Evolutionary conservation across 2,888 invertebrate species (phyloP), one percentile per base, ranked within the genome.

Genomic region (Agriopis marginaria): DNA sequence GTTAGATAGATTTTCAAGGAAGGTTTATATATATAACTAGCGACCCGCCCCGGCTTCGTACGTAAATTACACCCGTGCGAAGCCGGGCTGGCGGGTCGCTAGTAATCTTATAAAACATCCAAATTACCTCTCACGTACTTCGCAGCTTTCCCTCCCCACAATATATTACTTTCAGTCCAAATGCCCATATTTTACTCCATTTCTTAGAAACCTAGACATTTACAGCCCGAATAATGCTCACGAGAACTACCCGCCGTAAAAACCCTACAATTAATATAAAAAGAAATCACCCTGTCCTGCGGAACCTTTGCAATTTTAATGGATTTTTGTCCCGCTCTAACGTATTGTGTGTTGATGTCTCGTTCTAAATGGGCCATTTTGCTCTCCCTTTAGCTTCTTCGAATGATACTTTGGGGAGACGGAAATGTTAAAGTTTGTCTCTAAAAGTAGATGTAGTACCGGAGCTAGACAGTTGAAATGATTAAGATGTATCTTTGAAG

Each of bases 321-420:
- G 59, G 23, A 53, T 60, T 61, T 17, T 47, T 42, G 0, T 71
- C 75, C 42, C 74, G 40, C 56, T 74, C 65, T 49, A 3, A 8
- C 62, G 45, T 12, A 3, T 23, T 9, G 0, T 17, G 68, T 67
- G 59, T 51, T 9, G 23, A 14, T 11, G 11, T 79, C 75, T 75
- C 73, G 54, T 11, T 78, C 75, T 60, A 44, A 58, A 70, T 55
- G 45, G 74, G 63, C 68, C 62, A 59, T 74, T 74, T 72, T 75
- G 73, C 71, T 67, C 51, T 66, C 55, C 67, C 63, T 65, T 79
- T 68, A 58, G 75, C 67, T 77, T 54, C 40, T 63, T 58, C 32
- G 50, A 49, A 69, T 45, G 62, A 10, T 42, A 49, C 62, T 63
- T 61, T 14, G 60, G 61, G 56, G 56, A 56, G 44, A 56, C 17